Base-by-base conservation (phyloP, 2,888 invertebrate genomes). In the Ennomos erosarius region DNA sequence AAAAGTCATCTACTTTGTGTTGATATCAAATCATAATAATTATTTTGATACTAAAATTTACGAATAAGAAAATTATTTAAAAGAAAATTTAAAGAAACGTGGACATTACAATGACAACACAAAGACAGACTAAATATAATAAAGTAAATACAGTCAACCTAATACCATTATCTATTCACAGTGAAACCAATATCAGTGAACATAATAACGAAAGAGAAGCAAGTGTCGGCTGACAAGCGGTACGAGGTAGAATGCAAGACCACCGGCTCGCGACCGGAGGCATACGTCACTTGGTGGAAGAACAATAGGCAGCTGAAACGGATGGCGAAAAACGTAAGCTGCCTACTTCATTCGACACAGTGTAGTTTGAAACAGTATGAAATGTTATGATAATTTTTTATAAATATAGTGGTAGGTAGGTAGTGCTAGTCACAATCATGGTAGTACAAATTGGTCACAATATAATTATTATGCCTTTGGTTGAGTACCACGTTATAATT, bases 281-380 rank as follows among this genome's bases (percentile, higher is more conserved):
- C 98, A 3, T 93, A 95, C 58, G 96, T 98, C 79, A 96, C 97
- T 47, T 98, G 98, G 98, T 98, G 97, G 97, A 97, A 97, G 84
- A 96, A 95, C 73, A 96, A 95, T 80, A 93, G 96, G 74, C 96
- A 96, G 85, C 94, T 97, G 68, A 96, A 96, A 87, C 94, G 95
- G 81, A 93, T 95, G 84, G 95, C 96, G 56, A 96, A 97, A 90
- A 96, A 95, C 85, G 97, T 97, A 88, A 96, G 96, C 94, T 16
- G 48, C 47, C 48, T 42, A 50, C 37, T 38, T 10, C n/a, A 33
- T 9, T 12, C 26, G 40, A 10, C 42, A 55, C 39, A 62, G 52
- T n/a, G 6, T 36, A 34, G 1, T 11, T 36, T 4, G 8, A n/a
- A n/a, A 1, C 46, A 57, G 56, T 26, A 6, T 26, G 26, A 26